Evolutionary conservation across 2,888 invertebrate species (phyloP), one percentile per base, ranked within the genome.

Genomic region (Geotrupes spiniger): DNA sequence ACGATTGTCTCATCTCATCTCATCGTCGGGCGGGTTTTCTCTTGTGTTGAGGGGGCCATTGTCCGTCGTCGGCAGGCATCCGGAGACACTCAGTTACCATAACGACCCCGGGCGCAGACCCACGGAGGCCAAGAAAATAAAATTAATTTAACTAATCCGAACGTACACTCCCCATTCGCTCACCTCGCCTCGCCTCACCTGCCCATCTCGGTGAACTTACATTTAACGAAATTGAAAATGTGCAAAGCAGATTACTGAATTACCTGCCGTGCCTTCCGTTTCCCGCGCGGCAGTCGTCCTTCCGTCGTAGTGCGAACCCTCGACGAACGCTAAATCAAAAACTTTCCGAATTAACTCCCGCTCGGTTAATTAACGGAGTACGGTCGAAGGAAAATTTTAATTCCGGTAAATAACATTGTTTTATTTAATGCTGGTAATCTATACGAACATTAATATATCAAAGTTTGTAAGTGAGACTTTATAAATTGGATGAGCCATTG

Each of bases 81-180:
- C 40, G 36, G 50, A 50, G 50, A 36, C 49, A 53, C 55, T 53
- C 49, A 42, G 66, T 66, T 54, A 62, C 66, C 64, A 66, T 66
- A 66, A 66, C 66, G 57, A 68, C 65, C 54, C 21, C 55, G 52
- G 47, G 40, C 61, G 60, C 55, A 40, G 49, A 37, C 46, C 48
- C 36, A 43, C 45, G 14, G 29, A 37, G 43, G 33, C 48, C 56
- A 61, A 61, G 61, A 58, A 64, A 63, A 62, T 60, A 60, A 63
- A 64, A 63, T 64, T 64, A 64, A 62, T 64, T 62, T 61, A 59
- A 59, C 62, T 62, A 64, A 64, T 64, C 61, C 60, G 29, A 39
- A 36, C 52, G 38, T 57, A 52, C 49, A 54, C 50, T 52, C 39
- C 48, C 42, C 51, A 50, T 48, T 54, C 56, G 53, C 54, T 56